Evolutionary conservation across 2,888 invertebrate species (phyloP).

Genomic region (Parthenolecanium corni): DNA sequence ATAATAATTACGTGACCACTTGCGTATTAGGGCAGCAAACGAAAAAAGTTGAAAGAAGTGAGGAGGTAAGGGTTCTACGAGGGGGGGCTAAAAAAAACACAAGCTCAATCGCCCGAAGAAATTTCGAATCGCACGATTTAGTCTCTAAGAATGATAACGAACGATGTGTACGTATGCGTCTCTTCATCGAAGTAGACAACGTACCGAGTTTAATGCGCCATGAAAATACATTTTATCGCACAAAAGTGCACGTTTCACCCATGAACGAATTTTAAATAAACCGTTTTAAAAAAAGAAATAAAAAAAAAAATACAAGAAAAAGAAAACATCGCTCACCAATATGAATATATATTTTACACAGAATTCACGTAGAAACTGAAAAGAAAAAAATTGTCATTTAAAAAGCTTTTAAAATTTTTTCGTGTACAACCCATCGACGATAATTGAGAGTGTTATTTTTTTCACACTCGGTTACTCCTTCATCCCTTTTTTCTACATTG

Average conservation of each 20-base stretch:
- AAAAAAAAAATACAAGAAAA: constrained; percentile 1
- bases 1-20: no score
- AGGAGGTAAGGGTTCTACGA: background rate
- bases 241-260: constrained; percentile 24
- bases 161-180: constrained; percentile 17
- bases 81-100: background rate
- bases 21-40: no score
- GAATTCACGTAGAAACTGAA: background rate
- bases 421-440: background rate
- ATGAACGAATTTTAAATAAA: constrained; percentile 24
- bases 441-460: no score
- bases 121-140: constrained; percentile 19
- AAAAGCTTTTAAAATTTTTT: constrained; percentile 19
- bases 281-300: constrained; percentile 6
- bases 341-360: background rate
- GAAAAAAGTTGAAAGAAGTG: no score
- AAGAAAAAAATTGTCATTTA: background rate
- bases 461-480: no score
- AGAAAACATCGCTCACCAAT: background rate
- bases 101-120: constrained; percentile 19
- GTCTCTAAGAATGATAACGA: constrained; percentile 19
- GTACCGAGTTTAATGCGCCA: constrained; percentile 21
- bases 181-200: constrained; percentile 21
- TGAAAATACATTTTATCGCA: constrained; percentile 26
- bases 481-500: no score